Conservation (phyloP, 2,797 vertebrate species). For the Propithecus perrieri region DNA sequence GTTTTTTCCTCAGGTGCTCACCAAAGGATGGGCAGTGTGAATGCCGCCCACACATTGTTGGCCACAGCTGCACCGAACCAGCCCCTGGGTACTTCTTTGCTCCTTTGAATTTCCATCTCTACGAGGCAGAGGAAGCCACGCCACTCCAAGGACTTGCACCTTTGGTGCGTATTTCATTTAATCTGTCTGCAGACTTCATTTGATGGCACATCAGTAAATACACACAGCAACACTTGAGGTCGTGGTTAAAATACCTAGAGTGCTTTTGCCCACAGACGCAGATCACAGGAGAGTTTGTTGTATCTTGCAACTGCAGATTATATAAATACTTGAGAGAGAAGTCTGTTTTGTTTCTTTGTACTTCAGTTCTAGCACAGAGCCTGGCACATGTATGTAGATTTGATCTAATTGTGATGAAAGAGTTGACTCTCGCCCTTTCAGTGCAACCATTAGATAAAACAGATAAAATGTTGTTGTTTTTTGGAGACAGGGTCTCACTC, state of each 20-base stretch:
- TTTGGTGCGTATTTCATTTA: slow-evolving; percentile 83
- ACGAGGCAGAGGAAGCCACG: slow-evolving; percentile 90
- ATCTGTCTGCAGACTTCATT: background rate
- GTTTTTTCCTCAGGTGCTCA: slow-evolving; percentile 85
- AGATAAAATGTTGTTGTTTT: background rate
- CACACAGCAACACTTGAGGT: background rate
- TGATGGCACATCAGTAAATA: background rate
- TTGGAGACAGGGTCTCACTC: background rate
- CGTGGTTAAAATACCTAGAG: background rate
- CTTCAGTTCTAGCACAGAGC: background rate
- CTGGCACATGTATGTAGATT: background rate
- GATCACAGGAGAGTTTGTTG: background rate
- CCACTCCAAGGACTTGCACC: slow-evolving; percentile 80
- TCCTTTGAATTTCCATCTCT: slow-evolving; percentile 91
- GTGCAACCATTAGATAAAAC: background rate
- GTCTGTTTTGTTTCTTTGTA: background rate
- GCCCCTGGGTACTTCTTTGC: slow-evolving; percentile 90
- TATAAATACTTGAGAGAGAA: background rate
- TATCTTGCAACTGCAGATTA: background rate
- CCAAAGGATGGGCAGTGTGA: slow-evolving; percentile 88
- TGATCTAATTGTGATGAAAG: background rate
- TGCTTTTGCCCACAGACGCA: background rate
- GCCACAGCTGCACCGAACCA: slow-evolving; percentile 88
- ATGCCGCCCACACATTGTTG: slow-evolving; percentile 89
- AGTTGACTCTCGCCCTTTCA: background rate